Conservation (phyloP, 2,113 vertebrate genomes). For the Saccopteryx bilineata region DNA sequence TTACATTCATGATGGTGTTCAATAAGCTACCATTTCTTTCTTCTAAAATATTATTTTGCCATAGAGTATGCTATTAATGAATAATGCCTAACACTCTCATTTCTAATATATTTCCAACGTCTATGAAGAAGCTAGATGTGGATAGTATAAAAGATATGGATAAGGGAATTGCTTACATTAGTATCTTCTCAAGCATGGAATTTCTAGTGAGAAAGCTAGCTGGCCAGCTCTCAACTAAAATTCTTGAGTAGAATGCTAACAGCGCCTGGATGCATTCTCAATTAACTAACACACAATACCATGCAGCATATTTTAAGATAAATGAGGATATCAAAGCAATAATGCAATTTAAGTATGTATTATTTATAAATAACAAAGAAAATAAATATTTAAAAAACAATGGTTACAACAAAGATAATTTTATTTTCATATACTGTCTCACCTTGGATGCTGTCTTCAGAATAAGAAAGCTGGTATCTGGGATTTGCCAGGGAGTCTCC, state of each 20-base stretch:
- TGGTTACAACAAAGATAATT: not conserved
- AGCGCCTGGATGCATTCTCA: not conserved
- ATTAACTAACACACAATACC: not conserved
- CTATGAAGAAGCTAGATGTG: not conserved
- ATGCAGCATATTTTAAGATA: not conserved
- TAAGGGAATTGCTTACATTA: not conserved
- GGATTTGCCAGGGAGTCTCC: not conserved
- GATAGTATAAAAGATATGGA: not conserved
- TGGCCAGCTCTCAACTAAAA: not conserved
- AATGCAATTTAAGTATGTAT: not conserved
- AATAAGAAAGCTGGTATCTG: not conserved
- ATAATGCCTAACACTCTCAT: not conserved
- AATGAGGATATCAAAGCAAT: not conserved
- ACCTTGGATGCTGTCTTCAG: not conserved
- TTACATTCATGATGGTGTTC: not conserved
- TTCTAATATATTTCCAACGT: not conserved
- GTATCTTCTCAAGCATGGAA: not conserved
- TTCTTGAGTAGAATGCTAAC: not conserved
- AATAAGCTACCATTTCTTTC: not conserved
- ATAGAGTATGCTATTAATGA: not conserved
- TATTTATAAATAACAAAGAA: conserved; percentile 12
- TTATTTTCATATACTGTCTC: conserved; percentile 24
- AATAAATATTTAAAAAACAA: not conserved
- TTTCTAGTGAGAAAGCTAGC: not conserved
- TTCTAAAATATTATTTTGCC: conserved; percentile 1